Conservation (phyloP, 53 echinoderm and acorn worm genomes). For the Mesocentrotus franciscanus region DNA sequence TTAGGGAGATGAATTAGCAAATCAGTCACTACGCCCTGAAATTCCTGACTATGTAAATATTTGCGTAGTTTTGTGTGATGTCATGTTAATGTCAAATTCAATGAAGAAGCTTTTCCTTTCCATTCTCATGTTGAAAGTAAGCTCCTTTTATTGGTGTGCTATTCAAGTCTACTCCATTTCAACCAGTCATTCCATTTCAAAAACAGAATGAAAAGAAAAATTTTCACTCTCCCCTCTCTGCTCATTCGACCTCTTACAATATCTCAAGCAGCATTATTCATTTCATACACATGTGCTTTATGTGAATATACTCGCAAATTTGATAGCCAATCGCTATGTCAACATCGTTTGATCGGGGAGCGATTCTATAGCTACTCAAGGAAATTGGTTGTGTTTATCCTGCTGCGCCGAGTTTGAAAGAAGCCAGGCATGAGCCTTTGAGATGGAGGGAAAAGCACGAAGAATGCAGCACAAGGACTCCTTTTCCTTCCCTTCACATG, state of each 20-base stretch:
- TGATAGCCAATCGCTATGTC: conserved; percentile 16
- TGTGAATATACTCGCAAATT: neutral
- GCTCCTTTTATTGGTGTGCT: neutral
- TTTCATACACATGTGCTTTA: conserved; percentile 30
- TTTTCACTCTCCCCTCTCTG: neutral
- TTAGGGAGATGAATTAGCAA: neutral
- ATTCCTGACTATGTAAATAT: neutral
- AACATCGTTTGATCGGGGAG: conserved; percentile 15
- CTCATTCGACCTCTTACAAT: neutral
- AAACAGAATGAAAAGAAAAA: neutral
- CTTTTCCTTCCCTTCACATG: conserved; percentile 7
- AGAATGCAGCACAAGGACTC: conserved; percentile 44
- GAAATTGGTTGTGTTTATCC: conserved; percentile 27
- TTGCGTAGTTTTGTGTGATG: neutral
- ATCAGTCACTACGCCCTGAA: neutral
- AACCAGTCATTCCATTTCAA: neutral
- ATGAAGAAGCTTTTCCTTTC: neutral
- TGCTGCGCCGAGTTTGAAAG: conserved; percentile 45
- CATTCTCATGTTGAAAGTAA: neutral
- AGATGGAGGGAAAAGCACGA: neutral
- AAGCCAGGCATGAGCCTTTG: conserved; percentile 25
- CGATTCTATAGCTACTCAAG: conserved; percentile 36
- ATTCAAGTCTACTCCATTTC: neutral
- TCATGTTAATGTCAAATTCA: neutral
- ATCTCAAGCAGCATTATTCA: neutral